Percentiles rank a stretch among this genome's conserved stretches.
phyloP scores from a whole-genome alignment of 1,140 invertebrate species.

The Hylyphantes graminicola region DNA sequence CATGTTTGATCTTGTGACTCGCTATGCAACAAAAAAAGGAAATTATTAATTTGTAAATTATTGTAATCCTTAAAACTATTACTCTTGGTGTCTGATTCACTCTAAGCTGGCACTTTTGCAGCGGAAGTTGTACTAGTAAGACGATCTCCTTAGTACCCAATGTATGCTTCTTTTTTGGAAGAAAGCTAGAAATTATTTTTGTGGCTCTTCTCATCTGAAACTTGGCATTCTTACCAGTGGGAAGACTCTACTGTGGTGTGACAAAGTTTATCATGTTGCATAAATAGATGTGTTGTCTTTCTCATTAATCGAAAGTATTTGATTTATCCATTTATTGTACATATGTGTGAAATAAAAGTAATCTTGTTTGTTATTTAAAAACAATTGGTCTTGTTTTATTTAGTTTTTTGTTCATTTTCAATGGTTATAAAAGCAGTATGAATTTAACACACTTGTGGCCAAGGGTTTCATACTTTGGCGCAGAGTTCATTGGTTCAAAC shows the following conservation, averaged over 20 bases:
- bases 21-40: slow-evolving; percentile 15
- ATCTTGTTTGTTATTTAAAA: slow-evolving; percentile 61
- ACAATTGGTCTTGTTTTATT: neutral
- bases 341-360: slow-evolving; percentile 61
- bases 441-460: no score
- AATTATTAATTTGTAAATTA: slow-evolving; percentile 27
- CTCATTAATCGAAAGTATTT: slow-evolving; percentile 54
- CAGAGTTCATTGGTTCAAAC: no score
- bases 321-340: slow-evolving; percentile 48
- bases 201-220: slow-evolving; percentile 47
- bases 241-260: slow-evolving; percentile 41
- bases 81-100: slow-evolving; percentile 41
- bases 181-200: slow-evolving; percentile 61
- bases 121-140: slow-evolving; percentile 38
- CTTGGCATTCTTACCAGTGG: slow-evolving; percentile 51
- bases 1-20: slow-evolving; percentile 9
- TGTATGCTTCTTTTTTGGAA: slow-evolving; percentile 41
- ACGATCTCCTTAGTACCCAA: slow-evolving; percentile 31
- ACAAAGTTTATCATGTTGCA: slow-evolving; percentile 59
- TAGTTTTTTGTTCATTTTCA: neutral
- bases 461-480: no score
- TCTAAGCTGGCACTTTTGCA: slow-evolving; percentile 35
- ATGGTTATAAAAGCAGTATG: neutral
- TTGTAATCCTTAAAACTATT: slow-evolving; percentile 21
- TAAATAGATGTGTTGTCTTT: slow-evolving; percentile 60